Percentiles rank a stretch among this genome's conserved stretches.
These are phyloP conservation scores for Sciurus niger DNA, from an alignment of 2,113 vertebrate species.

Conservation along the genomic window DNA sequence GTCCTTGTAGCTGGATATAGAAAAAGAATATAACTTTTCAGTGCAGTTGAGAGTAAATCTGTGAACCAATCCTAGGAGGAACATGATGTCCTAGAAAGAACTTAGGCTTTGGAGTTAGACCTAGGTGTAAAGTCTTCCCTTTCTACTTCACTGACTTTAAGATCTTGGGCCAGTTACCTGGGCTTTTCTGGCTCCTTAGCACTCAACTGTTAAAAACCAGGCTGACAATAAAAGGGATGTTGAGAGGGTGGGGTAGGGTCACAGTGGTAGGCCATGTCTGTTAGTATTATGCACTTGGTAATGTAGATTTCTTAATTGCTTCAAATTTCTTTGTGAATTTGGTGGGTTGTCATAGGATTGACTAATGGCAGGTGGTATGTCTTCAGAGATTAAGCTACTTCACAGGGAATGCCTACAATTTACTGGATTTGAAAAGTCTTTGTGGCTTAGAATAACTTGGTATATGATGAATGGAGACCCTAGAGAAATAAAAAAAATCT, in stretches of 20 bases:
- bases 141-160: not conserved
- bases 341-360: not conserved
- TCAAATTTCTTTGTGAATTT: not conserved
- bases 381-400: not conserved
- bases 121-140: not conserved
- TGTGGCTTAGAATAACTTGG: slow-evolving; percentile 40
- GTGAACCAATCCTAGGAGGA: not conserved
- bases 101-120: not conserved
- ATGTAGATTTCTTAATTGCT: not conserved
- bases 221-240: not conserved
- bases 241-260: not conserved
- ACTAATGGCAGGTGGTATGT: not conserved
- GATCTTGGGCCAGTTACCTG: not conserved
- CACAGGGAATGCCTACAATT: slow-evolving; percentile 7
- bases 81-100: not conserved
- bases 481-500: not conserved
- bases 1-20: not conserved
- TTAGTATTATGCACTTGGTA: not conserved
- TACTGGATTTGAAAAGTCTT: slow-evolving; percentile 25
- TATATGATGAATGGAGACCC: not conserved
- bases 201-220: not conserved
- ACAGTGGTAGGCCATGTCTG: fast-evolving
- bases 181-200: not conserved
- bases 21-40: not conserved
- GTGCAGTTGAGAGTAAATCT: not conserved